Conservation (phyloP, 2,888 invertebrate genomes). For the Drosophila parthenogenetica region DNA sequence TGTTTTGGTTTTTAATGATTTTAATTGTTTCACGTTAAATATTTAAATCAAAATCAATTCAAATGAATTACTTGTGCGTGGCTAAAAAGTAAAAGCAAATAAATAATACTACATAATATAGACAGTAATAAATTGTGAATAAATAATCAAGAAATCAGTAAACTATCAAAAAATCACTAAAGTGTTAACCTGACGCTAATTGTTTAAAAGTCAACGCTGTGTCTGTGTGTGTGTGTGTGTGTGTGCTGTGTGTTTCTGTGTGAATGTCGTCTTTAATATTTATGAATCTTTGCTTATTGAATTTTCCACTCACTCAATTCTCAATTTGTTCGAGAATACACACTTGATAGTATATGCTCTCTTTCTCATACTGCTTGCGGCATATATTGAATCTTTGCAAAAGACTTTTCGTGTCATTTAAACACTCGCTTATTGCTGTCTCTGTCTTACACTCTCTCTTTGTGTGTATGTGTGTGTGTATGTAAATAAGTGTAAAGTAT, state of each 20-base stretch:
- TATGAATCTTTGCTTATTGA: slow-evolving; percentile 74
- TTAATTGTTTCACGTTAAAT: slow-evolving; percentile 72
- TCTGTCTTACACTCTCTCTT: slow-evolving; percentile 32
- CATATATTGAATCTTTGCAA: slow-evolving; percentile 28
- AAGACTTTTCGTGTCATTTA: slow-evolving; percentile 57
- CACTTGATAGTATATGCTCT: slow-evolving; percentile 1
- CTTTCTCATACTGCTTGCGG: slow-evolving; percentile 16
- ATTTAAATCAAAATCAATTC: slow-evolving; percentile 25
- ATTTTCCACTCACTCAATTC: slow-evolving; percentile 66
- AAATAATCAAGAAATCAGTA: slow-evolving; percentile 1
- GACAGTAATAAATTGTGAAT: slow-evolving; percentile 7
- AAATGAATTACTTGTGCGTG: slow-evolving; percentile 62
- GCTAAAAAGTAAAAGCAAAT: slow-evolving; percentile 51
- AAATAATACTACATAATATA: slow-evolving; percentile 36
- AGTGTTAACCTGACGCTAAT: slow-evolving; percentile 75
- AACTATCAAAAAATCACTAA: slow-evolving; percentile 4
- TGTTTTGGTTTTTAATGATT: slow-evolving; percentile 11
- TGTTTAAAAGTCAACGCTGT: slow-evolving; percentile 53
- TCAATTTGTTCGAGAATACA: slow-evolving; percentile 11
- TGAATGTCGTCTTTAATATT: slow-evolving; percentile 67
- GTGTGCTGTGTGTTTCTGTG: slow-evolving; percentile 7
- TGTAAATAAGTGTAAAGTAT: slow-evolving; percentile 73
- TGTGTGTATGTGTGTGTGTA: slow-evolving; percentile 51
- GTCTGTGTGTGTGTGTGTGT: slow-evolving; percentile 21
- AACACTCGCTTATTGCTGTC: slow-evolving; percentile 52